Conservation (phyloP, 2,797 vertebrate species). For the Lerista edwardsae region DNA sequence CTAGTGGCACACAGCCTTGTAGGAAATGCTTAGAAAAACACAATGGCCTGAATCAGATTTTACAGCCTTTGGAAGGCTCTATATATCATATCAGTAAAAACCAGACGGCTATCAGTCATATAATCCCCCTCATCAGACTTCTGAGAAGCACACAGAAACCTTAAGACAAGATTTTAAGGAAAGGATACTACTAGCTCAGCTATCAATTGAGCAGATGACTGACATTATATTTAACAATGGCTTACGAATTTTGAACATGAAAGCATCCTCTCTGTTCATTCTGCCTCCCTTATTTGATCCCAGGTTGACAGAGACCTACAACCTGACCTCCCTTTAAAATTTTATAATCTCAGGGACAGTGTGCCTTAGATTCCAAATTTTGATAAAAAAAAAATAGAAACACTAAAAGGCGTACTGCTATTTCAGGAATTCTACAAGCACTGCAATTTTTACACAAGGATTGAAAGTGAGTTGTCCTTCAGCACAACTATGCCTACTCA, state of each 20-base stretch:
- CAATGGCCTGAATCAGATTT: constrained; percentile 23
- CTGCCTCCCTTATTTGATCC: constrained; percentile 42
- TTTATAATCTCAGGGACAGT: constrained; percentile 29
- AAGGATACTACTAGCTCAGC: constrained; percentile 18
- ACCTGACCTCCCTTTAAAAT: constrained; percentile 39
- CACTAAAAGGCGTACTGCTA: not conserved
- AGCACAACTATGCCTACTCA: not conserved
- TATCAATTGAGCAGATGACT: constrained; percentile 30
- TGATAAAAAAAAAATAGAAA: not conserved
- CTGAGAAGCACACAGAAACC: constrained; percentile 39
- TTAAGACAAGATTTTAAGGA: constrained; percentile 23
- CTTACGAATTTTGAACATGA: constrained; percentile 33
- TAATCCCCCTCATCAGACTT: constrained; percentile 5
- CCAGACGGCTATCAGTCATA: not conserved
- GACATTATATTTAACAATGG: constrained; percentile 45
- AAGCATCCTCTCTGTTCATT: constrained; percentile 39
- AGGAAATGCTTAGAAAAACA: not conserved
- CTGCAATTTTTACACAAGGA: constrained; percentile 16
- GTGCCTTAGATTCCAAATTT: constrained; percentile 15
- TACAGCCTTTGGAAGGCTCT: not conserved
- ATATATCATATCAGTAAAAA: not conserved
- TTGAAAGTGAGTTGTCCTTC: not conserved
- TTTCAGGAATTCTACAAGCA: not conserved
- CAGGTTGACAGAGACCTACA: constrained; percentile 41
- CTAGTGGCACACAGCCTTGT: not conserved